Base-by-base conservation (phyloP, 2,888 invertebrate genomes). In the Euspilapteryx auroguttella region DNA sequence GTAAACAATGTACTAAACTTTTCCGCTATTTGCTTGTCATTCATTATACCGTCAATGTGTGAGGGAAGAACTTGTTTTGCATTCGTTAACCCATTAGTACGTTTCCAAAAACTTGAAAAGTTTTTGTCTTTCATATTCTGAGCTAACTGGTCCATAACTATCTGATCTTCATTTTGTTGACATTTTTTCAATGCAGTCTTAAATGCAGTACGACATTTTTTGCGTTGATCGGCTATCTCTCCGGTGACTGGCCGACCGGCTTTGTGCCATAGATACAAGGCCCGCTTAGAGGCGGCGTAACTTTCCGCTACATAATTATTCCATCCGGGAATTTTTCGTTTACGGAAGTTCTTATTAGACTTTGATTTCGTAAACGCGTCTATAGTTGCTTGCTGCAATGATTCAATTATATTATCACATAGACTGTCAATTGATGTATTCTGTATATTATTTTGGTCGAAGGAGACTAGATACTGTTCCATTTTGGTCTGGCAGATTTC, bases 251-350 rank as follows among this genome's bases (percentile, higher is more conserved):
- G 30, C 9, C 30, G 17, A 20, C 30, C 27, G 9, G 30, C 13
- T 30, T 27, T 8, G 20, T 30, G 30, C 30, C 30, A 30, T 14
- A 30, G 22, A 26, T 22, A 9, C 10, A 27, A 6, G 7, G 30
- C 30, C n/a, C 8, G 13, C 17, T 26, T 30, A 17, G 30, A 30
- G 9, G 26, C 30, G 23, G 30, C 30, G 21, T 30, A 30, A 14
- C 20, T 21, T 5, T 30, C 24, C 9, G 30, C 30, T 2, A 15
- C 30, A 17, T 24, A 27, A 11, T 30, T 15, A 23, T 26, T 30
- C 26, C 29, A 29, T 6, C 29, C 29, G 5, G 29, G 24, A 13
- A 20, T 13, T 6, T 9, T 10, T 13, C 24, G 24, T 12, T 22
- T 14, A 9, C n/a, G 22, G 2, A 5, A 3, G 3, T 22, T 26